Evolutionary conservation across 2,888 invertebrate genomes (phyloP).

Genomic region (Apantesis nais): DNA sequence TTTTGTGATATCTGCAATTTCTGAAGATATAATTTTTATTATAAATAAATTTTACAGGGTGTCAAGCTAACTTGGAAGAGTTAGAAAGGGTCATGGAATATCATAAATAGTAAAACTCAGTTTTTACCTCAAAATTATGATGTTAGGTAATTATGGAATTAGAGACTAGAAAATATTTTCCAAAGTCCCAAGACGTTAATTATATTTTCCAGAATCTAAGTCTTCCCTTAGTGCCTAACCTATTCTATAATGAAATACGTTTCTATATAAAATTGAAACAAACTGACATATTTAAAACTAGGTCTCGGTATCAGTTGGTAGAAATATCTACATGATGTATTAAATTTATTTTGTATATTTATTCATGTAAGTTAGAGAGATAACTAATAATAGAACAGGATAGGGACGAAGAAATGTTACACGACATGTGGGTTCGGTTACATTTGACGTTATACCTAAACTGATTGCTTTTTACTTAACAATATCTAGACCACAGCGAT

Average conservation of each 20-base stretch:
- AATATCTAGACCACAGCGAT: constrained; percentile 5
- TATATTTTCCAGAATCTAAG: not conserved
- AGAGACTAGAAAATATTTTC: too few species aligned
- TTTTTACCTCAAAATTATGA: too few species aligned
- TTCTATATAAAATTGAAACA: not conserved
- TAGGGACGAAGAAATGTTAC: not conserved
- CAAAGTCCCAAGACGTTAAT: not conserved
- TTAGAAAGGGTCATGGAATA: too few species aligned
- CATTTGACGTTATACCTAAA: not conserved
- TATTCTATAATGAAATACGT: not conserved
- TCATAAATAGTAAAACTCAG: too few species aligned
- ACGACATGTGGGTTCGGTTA: not conserved
- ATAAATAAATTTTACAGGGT: too few species aligned
- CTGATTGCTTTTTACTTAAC: not conserved
- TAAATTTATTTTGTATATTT: too few species aligned
- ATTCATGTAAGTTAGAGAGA: too few species aligned
- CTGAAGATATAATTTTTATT: too few species aligned
- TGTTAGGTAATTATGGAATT: too few species aligned
- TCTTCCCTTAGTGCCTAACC: not conserved
- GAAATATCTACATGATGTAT: not conserved
- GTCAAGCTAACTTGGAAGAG: too few species aligned
- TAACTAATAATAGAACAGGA: not conserved
- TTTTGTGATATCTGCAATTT: too few species aligned
- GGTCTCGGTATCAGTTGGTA: not conserved
- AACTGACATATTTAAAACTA: not conserved